Base-by-base conservation (phyloP, 2,113 vertebrate species). In the Pseudonaja textilis region DNA sequence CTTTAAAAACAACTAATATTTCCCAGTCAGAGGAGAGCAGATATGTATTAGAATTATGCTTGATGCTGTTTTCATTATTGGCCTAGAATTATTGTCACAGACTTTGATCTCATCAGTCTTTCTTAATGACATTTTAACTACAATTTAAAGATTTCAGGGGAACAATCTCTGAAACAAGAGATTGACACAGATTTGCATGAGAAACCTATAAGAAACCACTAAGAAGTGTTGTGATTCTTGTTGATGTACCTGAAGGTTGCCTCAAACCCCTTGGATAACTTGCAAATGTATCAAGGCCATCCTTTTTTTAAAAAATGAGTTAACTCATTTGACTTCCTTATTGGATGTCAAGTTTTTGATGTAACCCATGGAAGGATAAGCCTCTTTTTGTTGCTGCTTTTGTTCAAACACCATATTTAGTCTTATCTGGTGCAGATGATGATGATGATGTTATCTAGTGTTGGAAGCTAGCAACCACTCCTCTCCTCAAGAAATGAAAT, bases 91-190 rank as follows among this genome's bases (percentile, higher is more conserved):
- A 45, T 61, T 94, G 45, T 42, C 23, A 9, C 64, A 55, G 4
- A n/a, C 56, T 94, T 96, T 90, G n/a, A 61, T 47, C 20, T n/a
- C 81, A 85, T 61, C 50, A 61, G 29, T 87, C 3, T 23, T 64
- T 59, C 29, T 45, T 56, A 39, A 55, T 23, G 57, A 91, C 39
- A 10, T 54, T 25, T 74, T 88, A 10, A n/a, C 16, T 18, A 26
- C 14, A 29, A 12, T 52, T 87, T 91, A n/a, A 39, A 54, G 47
- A 23, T 42, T 12, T 7, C 22, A n/a, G 25, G 50, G 26, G 39
- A 54, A 64, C 4, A 20, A 54, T 42, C 64, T 74, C 34, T 88
- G 29, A 42, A 87, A 55, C 22, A 69, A 16, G 23, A 74, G n/a
- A 50, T 23, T 29, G 57, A 59, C 42, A 25, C 5, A 85, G 42